Base-by-base conservation (phyloP, 2,888 invertebrate species). In the Phaonia tiefii region DNA sequence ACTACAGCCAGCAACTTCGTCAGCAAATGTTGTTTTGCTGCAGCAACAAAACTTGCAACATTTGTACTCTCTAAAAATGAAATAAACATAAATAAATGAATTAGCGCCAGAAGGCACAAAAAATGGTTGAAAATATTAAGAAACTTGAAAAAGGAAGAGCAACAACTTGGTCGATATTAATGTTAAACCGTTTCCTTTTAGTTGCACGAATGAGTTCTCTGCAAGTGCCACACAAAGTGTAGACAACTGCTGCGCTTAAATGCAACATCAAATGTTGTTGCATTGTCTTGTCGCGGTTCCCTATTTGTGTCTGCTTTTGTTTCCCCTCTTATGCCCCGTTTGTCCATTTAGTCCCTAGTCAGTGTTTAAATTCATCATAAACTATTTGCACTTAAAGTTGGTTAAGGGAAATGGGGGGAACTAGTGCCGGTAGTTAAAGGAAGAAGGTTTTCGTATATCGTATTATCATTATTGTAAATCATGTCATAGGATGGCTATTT, bases 41-140 rank as follows among this genome's bases (percentile, higher is more conserved):
- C 51, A 44, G 44, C 46, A n/a, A 17, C 46, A 17, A 46, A 26
- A 31, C 39, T 42, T 39, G 63, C 22, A 63, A 63, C 63, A 63
- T 63, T 63, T 63, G 63, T 11, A 63, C 63, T 31, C 31, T 31
- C 31, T 60, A 60, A 63, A 63, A 63, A 26, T 63, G 63, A 63
- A 63, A 69, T 56, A 69, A 69, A 69, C 78, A 81, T 81, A 81
- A 84, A 84, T 74, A 84, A 84, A 83, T 83, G 82, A 84, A 84
- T 84, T 84, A 84, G 83, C 83, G 84, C 84, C 83, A 78, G 54
- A 80, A 78, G 84, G 80, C 63, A 81, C 22, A 69, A 77, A 54
- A 60, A 42, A 63, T 63, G 60, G 54, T 25, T 54, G 54, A 25
- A 51, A 51, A 51, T 11, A 3, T 25, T 22, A 54, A 54, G 5